phyloP scores from a whole-genome alignment of 2,888 invertebrate genomes.

The Lasius platythorax region DNA sequence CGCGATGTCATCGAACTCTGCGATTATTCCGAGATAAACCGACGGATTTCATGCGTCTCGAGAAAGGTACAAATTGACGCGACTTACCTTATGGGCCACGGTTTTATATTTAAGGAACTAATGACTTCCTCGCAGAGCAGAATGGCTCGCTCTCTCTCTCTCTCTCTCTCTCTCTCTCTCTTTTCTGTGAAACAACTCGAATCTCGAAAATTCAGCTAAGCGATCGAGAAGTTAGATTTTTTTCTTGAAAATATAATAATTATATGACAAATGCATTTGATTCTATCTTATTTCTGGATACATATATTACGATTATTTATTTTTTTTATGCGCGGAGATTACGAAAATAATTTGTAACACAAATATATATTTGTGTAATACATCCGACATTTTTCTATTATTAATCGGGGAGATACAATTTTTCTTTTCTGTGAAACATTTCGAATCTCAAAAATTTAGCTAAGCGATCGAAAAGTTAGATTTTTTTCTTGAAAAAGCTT shows the following conservation, averaged over 20 bases:
- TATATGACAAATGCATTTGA: too few species aligned
- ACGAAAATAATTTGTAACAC: too few species aligned
- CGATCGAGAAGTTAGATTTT: too few species aligned
- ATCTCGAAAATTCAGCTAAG: not conserved
- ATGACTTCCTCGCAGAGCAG: slow-evolving; percentile 34
- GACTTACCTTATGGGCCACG: slow-evolving; percentile 38
- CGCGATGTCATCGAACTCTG: slow-evolving; percentile 60
- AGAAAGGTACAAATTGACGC: slow-evolving; percentile 48
- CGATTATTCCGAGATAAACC: slow-evolving; percentile 56
- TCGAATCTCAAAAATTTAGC: not conserved
- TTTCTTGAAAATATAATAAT: too few species aligned
- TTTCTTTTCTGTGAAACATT: not conserved
- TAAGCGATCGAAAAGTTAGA: not conserved
- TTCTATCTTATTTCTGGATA: too few species aligned
- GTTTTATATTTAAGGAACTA: slow-evolving; percentile 53
- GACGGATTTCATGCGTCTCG: slow-evolving; percentile 49
- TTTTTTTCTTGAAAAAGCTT: too few species aligned
- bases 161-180: not conserved
- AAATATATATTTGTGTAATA: too few species aligned
- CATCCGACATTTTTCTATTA: too few species aligned
- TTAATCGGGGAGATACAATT: too few species aligned
- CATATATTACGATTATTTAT: too few species aligned
- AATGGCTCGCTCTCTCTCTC: not conserved
- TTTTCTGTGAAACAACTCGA: not conserved
- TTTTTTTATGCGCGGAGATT: too few species aligned